These are phyloP conservation scores for Nothocercus julius DNA, from an alignment of 2,113 vertebrate species.

Conservation along the genomic window DNA sequence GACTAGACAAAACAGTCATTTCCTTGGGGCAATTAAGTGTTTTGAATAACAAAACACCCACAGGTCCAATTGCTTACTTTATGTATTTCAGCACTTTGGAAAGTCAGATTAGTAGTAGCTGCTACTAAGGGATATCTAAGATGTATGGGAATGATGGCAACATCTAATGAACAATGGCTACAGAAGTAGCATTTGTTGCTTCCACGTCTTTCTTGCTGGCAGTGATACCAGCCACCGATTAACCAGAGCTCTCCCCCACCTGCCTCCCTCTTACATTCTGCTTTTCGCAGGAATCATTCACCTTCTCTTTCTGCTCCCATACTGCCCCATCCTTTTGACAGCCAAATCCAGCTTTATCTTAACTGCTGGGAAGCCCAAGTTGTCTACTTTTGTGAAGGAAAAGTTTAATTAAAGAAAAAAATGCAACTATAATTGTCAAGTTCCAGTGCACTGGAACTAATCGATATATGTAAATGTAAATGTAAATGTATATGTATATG, in stretches of 20 bases:
- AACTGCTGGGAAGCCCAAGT: not conserved
- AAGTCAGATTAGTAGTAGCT: not conserved
- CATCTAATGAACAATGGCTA: not conserved
- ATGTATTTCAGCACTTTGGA: not conserved
- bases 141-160: not conserved
- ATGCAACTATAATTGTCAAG: not conserved
- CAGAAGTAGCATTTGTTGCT: not conserved
- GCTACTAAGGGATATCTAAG: accelerated
- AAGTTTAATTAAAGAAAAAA: not conserved
- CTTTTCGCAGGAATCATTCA: not conserved
- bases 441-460: not conserved
- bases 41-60: not conserved
- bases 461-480: too few relatives aligned
- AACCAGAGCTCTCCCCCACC: not conserved
- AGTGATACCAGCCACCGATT: not conserved
- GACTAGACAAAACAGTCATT: not conserved
- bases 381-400: not conserved
- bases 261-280: not conserved
- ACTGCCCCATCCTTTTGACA: not conserved
- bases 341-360: not conserved
- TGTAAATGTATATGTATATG: too few relatives aligned
- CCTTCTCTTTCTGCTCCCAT: not conserved
- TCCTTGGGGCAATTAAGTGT: not conserved
- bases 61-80: not conserved
- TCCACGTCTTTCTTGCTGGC: not conserved